Percentiles rank a stretch among this genome's conserved stretches.
These are phyloP conservation scores for Drepana falcataria DNA, from an alignment of 2,888 invertebrate genomes.

Conservation along the genomic window DNA sequence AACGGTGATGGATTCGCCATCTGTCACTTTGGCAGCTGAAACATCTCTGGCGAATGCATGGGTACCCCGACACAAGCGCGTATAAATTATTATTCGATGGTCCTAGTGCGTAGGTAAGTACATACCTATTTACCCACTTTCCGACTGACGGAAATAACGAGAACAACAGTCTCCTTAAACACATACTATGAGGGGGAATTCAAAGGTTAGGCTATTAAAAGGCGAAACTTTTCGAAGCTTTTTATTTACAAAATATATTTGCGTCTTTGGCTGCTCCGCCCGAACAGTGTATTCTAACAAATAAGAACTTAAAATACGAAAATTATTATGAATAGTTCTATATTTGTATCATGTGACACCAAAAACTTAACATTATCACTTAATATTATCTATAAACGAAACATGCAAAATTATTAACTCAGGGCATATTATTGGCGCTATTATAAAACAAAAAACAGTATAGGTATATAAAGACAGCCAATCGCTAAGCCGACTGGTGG, in stretches of 20 bases:
- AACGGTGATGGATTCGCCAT: no score
- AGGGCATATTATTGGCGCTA: background rate
- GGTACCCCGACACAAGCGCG: no score
- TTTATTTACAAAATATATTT: slow-evolving; percentile 25
- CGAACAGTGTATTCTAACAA: slow-evolving; percentile 8
- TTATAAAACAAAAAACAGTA: background rate
- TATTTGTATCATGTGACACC: background rate
- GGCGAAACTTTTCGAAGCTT: background rate
- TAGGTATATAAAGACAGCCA: background rate
- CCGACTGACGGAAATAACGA: no score
- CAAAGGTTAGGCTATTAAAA: background rate
- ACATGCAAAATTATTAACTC: background rate
- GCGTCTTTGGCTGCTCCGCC: slow-evolving; percentile 24
- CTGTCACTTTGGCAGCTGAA: no score
- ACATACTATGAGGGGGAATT: no score
- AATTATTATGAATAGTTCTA: background rate
- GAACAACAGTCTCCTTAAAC: no score
- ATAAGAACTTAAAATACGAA: slow-evolving; percentile 1
- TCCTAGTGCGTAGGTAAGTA: no score
- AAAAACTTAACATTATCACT: background rate
- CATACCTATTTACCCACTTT: no score
- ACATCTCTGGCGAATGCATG: no score
- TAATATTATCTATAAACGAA: background rate
- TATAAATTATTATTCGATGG: no score
- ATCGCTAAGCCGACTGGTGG: background rate